Percentiles rank a stretch among this genome's conserved stretches.
Conservation (phyloP, 2,113 vertebrate species). For the Sander lucioperca region DNA sequence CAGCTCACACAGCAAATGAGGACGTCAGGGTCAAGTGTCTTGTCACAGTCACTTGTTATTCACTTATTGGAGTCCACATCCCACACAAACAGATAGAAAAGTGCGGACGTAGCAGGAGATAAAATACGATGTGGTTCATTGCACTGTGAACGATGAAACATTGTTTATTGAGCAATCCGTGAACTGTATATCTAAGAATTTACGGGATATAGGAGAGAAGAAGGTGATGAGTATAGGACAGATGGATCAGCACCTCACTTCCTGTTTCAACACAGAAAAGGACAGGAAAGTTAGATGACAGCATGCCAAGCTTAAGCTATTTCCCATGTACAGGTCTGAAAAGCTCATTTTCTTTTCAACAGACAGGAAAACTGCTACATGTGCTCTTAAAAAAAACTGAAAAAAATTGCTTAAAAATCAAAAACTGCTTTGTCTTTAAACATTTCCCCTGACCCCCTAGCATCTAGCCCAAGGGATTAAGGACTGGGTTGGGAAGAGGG, state of each 20-base stretch:
- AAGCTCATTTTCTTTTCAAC: conserved; percentile 9
- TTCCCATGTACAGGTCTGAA: conserved; percentile 53
- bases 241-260: conserved; percentile 64
- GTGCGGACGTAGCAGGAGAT: conserved; percentile 34
- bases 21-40: conserved; percentile 59
- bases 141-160: conserved; percentile 18
- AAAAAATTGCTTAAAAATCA: background rate
- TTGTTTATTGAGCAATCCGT: background rate
- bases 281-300: conserved; percentile 59
- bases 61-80: conserved; percentile 45
- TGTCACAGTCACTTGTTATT: conserved; percentile 55
- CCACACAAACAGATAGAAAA: conserved; percentile 36
- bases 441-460: conserved; percentile 24
- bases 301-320: conserved; percentile 16
- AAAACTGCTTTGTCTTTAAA: background rate
- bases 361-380: conserved; percentile 1
- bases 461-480: conserved; percentile 78
- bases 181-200: background rate
- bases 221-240: conserved; percentile 40
- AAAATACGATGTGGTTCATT: conserved; percentile 16
- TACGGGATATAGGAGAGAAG: conserved; percentile 19
- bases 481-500: conserved; percentile 37
- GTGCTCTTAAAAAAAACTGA: background rate
- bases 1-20: conserved; percentile 27
- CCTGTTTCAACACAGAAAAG: conserved; percentile 57